Evolutionary conservation across 2,888 invertebrate species (phyloP), one percentile per base, ranked within the genome.

Genomic region (Crossocerus cetratus): DNA sequence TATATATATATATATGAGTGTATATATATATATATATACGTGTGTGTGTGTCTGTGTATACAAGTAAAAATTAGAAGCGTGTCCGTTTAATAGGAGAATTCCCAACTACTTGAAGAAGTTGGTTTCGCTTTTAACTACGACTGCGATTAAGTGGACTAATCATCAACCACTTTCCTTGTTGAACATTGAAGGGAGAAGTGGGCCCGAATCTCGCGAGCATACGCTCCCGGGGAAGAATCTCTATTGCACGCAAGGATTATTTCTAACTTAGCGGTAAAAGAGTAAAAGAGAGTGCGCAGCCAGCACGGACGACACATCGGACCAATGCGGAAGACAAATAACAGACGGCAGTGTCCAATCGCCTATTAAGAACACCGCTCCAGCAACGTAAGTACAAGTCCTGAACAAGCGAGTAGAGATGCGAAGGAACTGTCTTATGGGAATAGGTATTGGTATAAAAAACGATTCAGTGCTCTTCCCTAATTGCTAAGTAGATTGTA

Each of bases 391-490:
- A 43, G 59, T 32, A 70, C 32, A n/a, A 11, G 20, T 60, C 54
- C 44, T 23, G 14, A 16, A 32, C 11, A 32, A 32, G 14, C 49
- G 49, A 68, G 74, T 73, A 67, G 68, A 74, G 82, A 83, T 83
- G 78, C 76, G 78, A 76, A 82, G 82, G 82, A 82, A 82, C 82
- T 83, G 76, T 82, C n/a, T n/a, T 62, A 73, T 32, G 8, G 72
- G 78, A 81, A 83, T 72, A 32, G 5, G 11, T 32, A 74, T 80
- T 74, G 81, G 81, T 86, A 84, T 85, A 85, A 86, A 85, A 49
- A 84, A 82, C n/a, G 81, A 81, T 83, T 83, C 81, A 84, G 84
- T 84, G 82, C 84, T 84, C 83, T 84, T 84, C 80, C 78, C 75
- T 75, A 80, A 62, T 73, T 64, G 71, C 67, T 82, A 80, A 73